Evolutionary conservation across 2,113 vertebrate species (phyloP).

Genomic region (Percopsis transmontana): DNA sequence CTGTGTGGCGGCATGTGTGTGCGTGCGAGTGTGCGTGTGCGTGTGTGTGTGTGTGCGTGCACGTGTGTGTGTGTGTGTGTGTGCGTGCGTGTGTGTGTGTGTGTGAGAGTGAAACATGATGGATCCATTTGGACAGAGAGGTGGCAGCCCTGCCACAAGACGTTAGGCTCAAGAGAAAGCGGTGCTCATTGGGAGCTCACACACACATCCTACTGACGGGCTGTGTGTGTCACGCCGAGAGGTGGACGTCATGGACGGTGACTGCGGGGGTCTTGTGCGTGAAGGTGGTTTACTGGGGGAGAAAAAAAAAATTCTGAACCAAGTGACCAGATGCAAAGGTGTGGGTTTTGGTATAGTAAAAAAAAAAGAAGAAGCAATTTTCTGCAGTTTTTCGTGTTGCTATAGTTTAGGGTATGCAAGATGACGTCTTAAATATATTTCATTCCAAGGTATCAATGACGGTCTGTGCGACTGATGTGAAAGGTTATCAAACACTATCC

Average conservation of each 20-base stretch:
- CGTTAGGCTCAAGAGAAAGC: constrained; percentile 81
- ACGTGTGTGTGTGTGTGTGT: neutral
- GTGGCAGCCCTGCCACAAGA: constrained; percentile 76
- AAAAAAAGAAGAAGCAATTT: no score
- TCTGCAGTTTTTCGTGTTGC: no score
- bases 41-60: neutral
- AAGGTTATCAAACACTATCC: no score
- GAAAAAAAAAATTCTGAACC: no score
- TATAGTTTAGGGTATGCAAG: no score
- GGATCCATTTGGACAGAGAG: constrained; percentile 82
- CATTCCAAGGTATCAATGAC: no score
- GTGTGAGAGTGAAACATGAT: constrained; percentile 66
- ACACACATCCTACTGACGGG: constrained; percentile 78
- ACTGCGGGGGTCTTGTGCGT: no score
- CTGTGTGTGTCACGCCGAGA: constrained; percentile 33
- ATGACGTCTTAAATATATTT: no score
- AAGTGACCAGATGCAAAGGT: no score
- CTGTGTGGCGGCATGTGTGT: neutral
- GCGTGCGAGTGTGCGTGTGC: constrained; percentile 3
- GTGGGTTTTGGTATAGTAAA: no score
- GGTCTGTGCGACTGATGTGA: no score
- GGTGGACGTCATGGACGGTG: constrained; percentile 4
- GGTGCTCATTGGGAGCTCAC: constrained; percentile 77
- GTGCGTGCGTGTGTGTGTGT: constrained; percentile 3
- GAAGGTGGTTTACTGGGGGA: no score